Base-by-base conservation (phyloP, 2,888 invertebrate genomes). In the Vanessa cardui region DNA sequence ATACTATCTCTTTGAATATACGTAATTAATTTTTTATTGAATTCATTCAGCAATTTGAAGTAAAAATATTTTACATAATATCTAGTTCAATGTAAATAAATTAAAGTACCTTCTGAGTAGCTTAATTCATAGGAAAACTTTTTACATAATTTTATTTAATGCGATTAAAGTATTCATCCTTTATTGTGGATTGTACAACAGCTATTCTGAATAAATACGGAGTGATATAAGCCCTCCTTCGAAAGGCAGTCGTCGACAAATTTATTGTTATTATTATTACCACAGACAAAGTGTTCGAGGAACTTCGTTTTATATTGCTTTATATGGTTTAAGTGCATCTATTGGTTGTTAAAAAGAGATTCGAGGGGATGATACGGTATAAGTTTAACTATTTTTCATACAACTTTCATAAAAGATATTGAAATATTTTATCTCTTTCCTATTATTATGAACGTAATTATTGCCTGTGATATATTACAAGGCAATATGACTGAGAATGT, bases 201-300 rank as follows among this genome's bases (percentile, higher is more conserved):
- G 26, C 52, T 54, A 54, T 73, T 74, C 74, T 69, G 74, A 77
- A 77, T 77, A 76, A 78, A 72, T 72, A 74, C 69, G 72, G 70
- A 65, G 73, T 68, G 73, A 76, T 74, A 72, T 72, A 73, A 69
- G 69, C 75, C 75, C 76, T 74, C 75, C 70, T 77, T 74, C 68
- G 69, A 71, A 74, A 72, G 74, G 67, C 72, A 74, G 71, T 73
- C 73, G 75, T 76, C 69, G 74, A 67, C 21, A 75, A 86, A 90
- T 90, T 90, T 90, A 90, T 81, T 82, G 87, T 89, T 90, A 90
- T 89, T 87, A 89, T 87, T 87, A 90, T 89, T 84, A 84, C 82
- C 74, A 62, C 77, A 76, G 80, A 80, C 84, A 86, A 86, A 88
- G 85, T 85, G 87, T 85, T 82, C 64, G 74, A 77, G 79, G 78